These are phyloP conservation scores for Solen grandis DNA, from an alignment of 1,140 invertebrate species.

Conservation along the genomic window DNA sequence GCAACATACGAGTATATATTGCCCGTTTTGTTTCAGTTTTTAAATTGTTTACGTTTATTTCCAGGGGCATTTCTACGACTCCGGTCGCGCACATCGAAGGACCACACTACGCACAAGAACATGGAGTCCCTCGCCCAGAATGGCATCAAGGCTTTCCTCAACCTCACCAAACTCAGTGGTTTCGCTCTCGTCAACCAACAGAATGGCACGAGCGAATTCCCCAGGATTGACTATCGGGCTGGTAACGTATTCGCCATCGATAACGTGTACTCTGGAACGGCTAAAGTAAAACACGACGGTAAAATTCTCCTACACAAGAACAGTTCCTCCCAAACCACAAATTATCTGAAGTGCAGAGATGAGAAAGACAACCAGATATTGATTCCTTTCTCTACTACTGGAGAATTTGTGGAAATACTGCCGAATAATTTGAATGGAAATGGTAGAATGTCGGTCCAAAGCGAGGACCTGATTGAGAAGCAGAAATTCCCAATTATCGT, in stretches of 20 bases:
- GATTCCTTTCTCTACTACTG: constrained; percentile 31
- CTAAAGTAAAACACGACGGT: constrained; percentile 43
- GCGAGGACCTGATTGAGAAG: constrained; percentile 55
- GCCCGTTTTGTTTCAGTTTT: too few relatives aligned
- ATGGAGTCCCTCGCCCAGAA: constrained; percentile 46
- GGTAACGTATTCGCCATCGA: constrained; percentile 63
- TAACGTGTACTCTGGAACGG: constrained; percentile 47
- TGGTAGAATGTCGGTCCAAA: constrained; percentile 54
- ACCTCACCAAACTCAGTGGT: constrained; percentile 54
- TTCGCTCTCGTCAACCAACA: constrained; percentile 49
- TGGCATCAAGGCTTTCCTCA: constrained; percentile 56
- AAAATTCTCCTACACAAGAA: constrained; percentile 47
- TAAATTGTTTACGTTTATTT: constrained; percentile 18
- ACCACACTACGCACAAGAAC: constrained; percentile 47
- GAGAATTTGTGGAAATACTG: constrained; percentile 60
- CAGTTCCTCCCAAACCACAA: constrained; percentile 35
- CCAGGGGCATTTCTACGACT: constrained; percentile 58
- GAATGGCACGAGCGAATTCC: constrained; percentile 46
- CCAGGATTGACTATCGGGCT: constrained; percentile 54
- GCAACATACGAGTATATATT: too few relatives aligned
- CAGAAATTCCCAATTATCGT: constrained; percentile 61
- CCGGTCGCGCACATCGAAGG: constrained; percentile 56
- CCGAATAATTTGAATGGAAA: constrained; percentile 42
- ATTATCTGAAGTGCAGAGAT: constrained; percentile 60
- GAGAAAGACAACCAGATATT: constrained; percentile 55